phyloP scores from a whole-genome alignment of 2,888 invertebrate species.

The Amphipoea lucens region DNA sequence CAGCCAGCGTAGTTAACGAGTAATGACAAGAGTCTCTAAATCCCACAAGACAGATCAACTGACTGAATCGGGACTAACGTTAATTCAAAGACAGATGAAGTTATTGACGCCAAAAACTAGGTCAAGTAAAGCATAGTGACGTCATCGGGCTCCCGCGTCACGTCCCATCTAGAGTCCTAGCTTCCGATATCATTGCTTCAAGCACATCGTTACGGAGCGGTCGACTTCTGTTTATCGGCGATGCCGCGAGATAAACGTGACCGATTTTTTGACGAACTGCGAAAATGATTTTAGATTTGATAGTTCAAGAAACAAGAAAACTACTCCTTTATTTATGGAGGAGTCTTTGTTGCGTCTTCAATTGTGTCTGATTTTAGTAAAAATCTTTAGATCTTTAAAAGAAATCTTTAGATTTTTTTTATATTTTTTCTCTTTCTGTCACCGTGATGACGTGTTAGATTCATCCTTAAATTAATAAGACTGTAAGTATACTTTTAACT shows the following conservation, averaged over 20 bases:
- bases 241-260: conserved; percentile 17
- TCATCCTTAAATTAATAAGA: background rate
- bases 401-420: too few species aligned
- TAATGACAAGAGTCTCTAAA: background rate
- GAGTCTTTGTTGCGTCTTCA: background rate
- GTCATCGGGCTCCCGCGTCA: conserved; percentile 18
- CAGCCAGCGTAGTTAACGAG: conserved; percentile 3
- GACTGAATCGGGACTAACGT: conserved; percentile 1
- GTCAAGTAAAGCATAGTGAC: conserved; percentile 27
- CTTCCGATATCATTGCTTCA: conserved; percentile 36
- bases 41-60: conserved; percentile 9
- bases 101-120: conserved; percentile 38
- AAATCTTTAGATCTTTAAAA: too few species aligned
- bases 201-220: conserved; percentile 37
- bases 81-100: conserved; percentile 6
- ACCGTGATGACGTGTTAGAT: background rate
- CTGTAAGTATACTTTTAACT: background rate
- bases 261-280: conserved; percentile 25
- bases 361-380: background rate
- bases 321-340: background rate
- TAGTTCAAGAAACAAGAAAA: background rate
- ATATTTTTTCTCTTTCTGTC: background rate
- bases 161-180: conserved; percentile 32
- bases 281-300: conserved; percentile 22
- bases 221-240: conserved; percentile 26